Base-by-base conservation (phyloP, 2,888 invertebrate species). In the Pyrrhia umbra region DNA sequence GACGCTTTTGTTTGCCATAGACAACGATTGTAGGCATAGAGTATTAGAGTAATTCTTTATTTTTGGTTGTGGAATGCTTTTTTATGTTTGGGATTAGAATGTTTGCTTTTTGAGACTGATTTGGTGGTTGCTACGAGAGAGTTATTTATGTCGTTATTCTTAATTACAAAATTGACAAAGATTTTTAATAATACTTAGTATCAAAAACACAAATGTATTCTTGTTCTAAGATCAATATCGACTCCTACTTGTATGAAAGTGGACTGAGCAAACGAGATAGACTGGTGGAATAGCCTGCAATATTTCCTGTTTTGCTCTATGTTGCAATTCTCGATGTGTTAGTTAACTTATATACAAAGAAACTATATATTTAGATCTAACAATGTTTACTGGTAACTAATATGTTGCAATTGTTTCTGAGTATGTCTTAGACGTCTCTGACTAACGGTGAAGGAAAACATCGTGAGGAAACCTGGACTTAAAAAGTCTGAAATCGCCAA, bases 1-100 rank as follows among this genome's bases (percentile, higher is more conserved):
- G 60, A 1, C 58, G 83, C 85, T 86, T 88, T 89, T 89, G 89
- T 89, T 69, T 70, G 46, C 78, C 87, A 88, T 86, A 88, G 84
- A 89, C 85, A 88, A 85, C 65, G 59, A 81, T 75, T 84, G 68
- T 78, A 65, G 76, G 75, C 77, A 82, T 81, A 78, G 76, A 69
- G 37, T 34, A 43, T 42, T 65, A 37, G 65, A 78, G 68, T 70
- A 72, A 71, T 81, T 83, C 79, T 85, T 85, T 82, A 79, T 84
- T 85, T 85, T 85, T 71, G 81, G 75, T 77, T 83, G 80, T 80
- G 84, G 86, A 87, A 87, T 85, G 81, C 62, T 75, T 81, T 83
- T 77, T 73, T 34, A n/a, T 79, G 72, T 76, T 66, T 27, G 69
- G 67, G 75, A 79, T 80, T 83, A 80, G 46, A 58, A 54, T 55